phyloP scores from a whole-genome alignment of 2,797 vertebrate species.

The Menidia menidia region DNA sequence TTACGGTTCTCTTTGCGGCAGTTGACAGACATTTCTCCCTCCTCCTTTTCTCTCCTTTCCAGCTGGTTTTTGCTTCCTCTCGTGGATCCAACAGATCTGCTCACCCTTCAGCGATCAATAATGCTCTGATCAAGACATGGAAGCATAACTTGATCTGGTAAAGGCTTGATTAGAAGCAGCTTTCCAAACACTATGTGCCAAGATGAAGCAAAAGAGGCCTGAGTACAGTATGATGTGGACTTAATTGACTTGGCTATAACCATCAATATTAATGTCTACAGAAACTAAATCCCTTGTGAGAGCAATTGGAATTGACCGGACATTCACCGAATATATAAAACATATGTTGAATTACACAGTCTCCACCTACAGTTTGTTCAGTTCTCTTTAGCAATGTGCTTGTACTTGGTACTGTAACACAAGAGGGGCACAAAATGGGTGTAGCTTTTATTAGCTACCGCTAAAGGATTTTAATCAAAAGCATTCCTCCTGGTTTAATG shows the following conservation, averaged over 20 bases:
- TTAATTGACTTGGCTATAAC: slow-evolving; percentile 3
- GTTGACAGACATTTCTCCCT: background rate
- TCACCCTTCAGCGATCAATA: slow-evolving; percentile 49
- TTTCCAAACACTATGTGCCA: slow-evolving; percentile 17
- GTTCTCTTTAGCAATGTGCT: background rate
- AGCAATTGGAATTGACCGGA: background rate
- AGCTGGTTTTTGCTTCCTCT: slow-evolving; percentile 53
- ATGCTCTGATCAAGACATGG: slow-evolving; percentile 47
- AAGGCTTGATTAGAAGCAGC: slow-evolving; percentile 51
- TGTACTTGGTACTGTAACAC: background rate
- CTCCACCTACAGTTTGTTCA: background rate
- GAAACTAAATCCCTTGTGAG: slow-evolving; percentile 1
- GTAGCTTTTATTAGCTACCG: background rate
- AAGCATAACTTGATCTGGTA: slow-evolving; percentile 44
- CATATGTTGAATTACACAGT: background rate
- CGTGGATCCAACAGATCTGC: slow-evolving; percentile 52
- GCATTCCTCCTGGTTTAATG: background rate
- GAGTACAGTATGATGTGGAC: slow-evolving; percentile 15
- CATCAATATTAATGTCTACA: slow-evolving; percentile 14
- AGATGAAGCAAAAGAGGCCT: slow-evolving; percentile 19
- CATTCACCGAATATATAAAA: background rate
- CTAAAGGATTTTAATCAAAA: background rate
- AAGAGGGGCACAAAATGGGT: background rate
- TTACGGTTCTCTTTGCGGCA: background rate
- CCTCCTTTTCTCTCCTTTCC: slow-evolving; percentile 43